Evolutionary conservation across 2,888 invertebrate genomes (phyloP), one percentile per base, ranked within the genome.

Genomic region (Scaptodrosophila latifasciaeformis): DNA sequence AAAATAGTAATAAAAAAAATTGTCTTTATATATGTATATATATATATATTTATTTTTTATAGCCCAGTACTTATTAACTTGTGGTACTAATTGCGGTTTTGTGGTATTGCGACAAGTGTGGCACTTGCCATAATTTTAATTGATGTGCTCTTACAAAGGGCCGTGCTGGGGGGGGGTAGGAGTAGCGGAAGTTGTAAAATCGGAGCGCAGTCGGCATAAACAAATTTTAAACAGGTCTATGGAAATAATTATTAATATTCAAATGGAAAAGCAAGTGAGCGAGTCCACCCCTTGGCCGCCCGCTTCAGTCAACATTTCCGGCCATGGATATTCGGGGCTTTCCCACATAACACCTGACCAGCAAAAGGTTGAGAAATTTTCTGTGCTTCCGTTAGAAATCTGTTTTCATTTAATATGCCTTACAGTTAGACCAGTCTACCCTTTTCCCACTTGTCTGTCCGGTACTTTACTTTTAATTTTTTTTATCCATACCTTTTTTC

Each of bases 61-160:
- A 40, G 37, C 81, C 64, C 57, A 64, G 71, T 64, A 78, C 71
- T 81, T 81, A 64, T 64, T 78, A 59, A 63, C 62, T 81, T 64
- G 42, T 60, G 62, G 69, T 55, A 65, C 81, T 81, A 81, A 81
- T 81, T 81, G 72, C 81, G 76, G 76, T 74, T 69, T 45, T 58
- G 65, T 49, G 62, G 50, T 50, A 54, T 47, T 65, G 61, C 45
- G 39, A 57, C 21, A 47, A 51, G 34, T 17, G 54, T 42, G 30
- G n/a, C 34, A 13, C 5, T 34, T 54, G 70, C 44, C 62, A 45
- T 43, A 60, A 44, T 70, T 78, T 59, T 65, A 81, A 72, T 64
- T 67, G 59, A 47, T 35, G 27, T 34, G 12, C 13, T 7, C 13
- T 5, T 3, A 34, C 7, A 34, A 13, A 15, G n/a, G n/a, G n/a